Percentiles rank a stretch among this genome's conserved stretches.
phyloP scores from a whole-genome alignment of 2,888 invertebrate genomes.

The Plebejus argus region DNA sequence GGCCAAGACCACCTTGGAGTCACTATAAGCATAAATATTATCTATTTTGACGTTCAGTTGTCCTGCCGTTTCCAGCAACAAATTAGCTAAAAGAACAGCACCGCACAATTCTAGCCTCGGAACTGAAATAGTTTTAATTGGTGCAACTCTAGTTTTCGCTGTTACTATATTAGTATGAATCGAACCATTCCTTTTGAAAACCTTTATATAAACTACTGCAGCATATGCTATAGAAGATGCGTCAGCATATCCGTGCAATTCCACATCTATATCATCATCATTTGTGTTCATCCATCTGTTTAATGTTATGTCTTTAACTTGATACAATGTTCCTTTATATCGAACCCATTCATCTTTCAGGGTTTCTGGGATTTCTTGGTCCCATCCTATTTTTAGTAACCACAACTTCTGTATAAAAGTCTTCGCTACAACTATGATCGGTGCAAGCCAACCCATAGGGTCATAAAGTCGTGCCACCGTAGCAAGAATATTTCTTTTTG shows the following conservation, averaged over 20 bases:
- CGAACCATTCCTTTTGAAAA: conserved; percentile 12
- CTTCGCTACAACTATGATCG: neutral
- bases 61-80: conserved; percentile 30
- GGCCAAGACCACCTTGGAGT: conserved; percentile 36
- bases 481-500: conserved; percentile 37
- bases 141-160: conserved; percentile 24
- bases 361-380: conserved; percentile 35
- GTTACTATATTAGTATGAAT: conserved; percentile 21
- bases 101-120: conserved; percentile 34
- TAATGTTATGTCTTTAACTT: neutral
- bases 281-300: conserved; percentile 20
- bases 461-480: conserved; percentile 40
- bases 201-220: conserved; percentile 39
- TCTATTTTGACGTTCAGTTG: conserved; percentile 28
- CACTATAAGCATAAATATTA: conserved; percentile 37
- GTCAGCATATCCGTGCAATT: conserved; percentile 42
- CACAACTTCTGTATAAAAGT: conserved; percentile 21
- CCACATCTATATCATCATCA: conserved; percentile 30
- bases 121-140: conserved; percentile 22
- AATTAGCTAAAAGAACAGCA: conserved; percentile 32
- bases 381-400: conserved; percentile 42
- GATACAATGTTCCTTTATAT: neutral
- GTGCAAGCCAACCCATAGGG: conserved; percentile 32
- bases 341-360: neutral
- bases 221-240: conserved; percentile 41